A percentile compares a stretch with the other conserved stretches of the same genome.
phyloP scores from a whole-genome alignment of 2,113 vertebrate species.

The Brachionichthys hirsutus region DNA sequence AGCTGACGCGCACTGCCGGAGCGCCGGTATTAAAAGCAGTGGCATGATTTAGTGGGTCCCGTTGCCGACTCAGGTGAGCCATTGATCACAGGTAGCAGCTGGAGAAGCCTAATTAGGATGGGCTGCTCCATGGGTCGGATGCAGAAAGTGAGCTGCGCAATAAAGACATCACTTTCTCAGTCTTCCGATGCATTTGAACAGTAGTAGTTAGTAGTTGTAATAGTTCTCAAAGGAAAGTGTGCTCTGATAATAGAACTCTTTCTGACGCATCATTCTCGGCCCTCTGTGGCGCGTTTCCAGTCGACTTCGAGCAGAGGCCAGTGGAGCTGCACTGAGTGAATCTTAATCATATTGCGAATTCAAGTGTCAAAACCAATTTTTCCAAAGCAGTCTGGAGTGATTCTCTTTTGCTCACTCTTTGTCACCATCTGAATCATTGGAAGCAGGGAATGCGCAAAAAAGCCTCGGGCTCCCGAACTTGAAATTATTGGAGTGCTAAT shows the following conservation, averaged over 20 bases:
- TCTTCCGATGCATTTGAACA: constrained; percentile 1
- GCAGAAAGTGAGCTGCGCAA: neutral
- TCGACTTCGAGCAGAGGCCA: constrained; percentile 42
- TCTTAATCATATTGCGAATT: constrained; percentile 43
- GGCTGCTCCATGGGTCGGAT: constrained; percentile 21
- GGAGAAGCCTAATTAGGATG: constrained; percentile 32
- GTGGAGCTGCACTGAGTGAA: constrained; percentile 12
- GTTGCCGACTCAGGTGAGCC: constrained; percentile 31
- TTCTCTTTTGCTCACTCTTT: constrained; percentile 22
- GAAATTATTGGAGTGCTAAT: constrained; percentile 46
- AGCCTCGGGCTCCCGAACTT: constrained; percentile 21
- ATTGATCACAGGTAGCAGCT: constrained; percentile 50
- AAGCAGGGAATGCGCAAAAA: constrained; percentile 9
- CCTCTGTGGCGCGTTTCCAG: constrained; percentile 17
- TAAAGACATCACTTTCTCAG: constrained; percentile 5
- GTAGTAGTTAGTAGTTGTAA: neutral
- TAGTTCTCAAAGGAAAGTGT: neutral
- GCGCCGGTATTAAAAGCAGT: constrained; percentile 26
- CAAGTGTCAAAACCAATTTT: constrained; percentile 48
- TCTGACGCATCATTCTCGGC: constrained; percentile 2
- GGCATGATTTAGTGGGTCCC: constrained; percentile 42
- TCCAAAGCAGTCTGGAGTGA: constrained; percentile 30
- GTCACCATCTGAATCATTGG: constrained; percentile 34
- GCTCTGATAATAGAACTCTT: constrained; percentile 6
- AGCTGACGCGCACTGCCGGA: constrained; percentile 1